Base-by-base conservation (phyloP, 2,797 vertebrate species). In the Syngnathus acus region DNA sequence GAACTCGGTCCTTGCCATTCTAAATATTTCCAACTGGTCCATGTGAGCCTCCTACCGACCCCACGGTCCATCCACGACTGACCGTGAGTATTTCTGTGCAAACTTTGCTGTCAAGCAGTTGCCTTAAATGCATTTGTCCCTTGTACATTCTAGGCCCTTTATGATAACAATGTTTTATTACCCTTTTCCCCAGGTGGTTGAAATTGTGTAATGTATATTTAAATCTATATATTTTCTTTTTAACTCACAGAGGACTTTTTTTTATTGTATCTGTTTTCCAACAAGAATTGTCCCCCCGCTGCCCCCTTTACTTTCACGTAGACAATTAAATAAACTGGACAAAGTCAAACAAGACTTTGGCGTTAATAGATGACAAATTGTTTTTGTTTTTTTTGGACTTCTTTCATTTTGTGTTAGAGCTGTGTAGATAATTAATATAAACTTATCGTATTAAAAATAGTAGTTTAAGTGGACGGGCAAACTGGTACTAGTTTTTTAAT, bases 61-160 rank as follows among this genome's bases (percentile, higher is more conserved):
- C 74, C 66, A 45, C 62, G 45, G 32, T 65, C 40, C 37, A 11
- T 66, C n/a, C 13, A 40, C 43, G 39, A 66, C 50, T 8, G 74
- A 80, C 68, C 65, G 67, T 83, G 65, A 77, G 75, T 75, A 72
- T 79, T 79, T 81, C 75, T 74, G 83, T 83, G 84, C 84, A 80
- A 79, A 83, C 76, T 82, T 82, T 77, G 77, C 82, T 82, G 70
- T 76, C 76, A 53, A 83, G 79, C 78, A 81, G 81, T 86, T 82
- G 85, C 87, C 87, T 87, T 88, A 89, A 87, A 87, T 79, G 70
- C 77, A 74, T 75, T 76, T 69, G 65, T 76, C 40, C 59, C 67
- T 78, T 84, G 58, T 66, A 72, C 57, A 13, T 78, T 67, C 13
- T 76, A 14, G 21, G 39, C 42, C 42, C 16, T n/a, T 43, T 23